These are phyloP conservation scores for Diplogasteroides magnus DNA, from an alignment of 1,140 invertebrate genomes.

Conservation along the genomic window DNA sequence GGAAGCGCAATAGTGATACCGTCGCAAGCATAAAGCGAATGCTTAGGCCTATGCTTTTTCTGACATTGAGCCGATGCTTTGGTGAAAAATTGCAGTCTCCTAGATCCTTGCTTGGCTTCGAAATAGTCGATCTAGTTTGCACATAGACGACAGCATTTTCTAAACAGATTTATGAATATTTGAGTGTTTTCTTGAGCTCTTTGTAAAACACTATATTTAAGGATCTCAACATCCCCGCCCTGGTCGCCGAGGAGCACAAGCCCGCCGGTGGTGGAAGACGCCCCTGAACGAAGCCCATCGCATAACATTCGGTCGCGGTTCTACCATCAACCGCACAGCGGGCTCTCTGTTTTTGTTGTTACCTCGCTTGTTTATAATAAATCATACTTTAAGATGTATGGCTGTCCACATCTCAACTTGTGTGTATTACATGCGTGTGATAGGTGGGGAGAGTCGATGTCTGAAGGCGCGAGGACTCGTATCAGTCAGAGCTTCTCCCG, in stretches of 20 bases:
- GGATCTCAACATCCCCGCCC: conserved; percentile 18
- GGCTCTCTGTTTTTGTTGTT: not conserved
- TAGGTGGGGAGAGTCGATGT: no score
- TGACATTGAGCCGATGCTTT: not conserved
- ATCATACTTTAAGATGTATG: not conserved
- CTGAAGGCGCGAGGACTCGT: no score
- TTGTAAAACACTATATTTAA: conserved; percentile 5
- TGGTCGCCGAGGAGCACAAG: conserved; percentile 12
- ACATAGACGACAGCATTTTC: conserved; percentile 3
- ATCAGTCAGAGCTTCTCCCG: no score
- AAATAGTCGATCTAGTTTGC: not conserved
- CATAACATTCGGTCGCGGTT: not conserved
- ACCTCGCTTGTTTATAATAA: not conserved
- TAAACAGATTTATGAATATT: conserved; percentile 7
- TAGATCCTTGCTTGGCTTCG: not conserved
- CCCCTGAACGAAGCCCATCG: not conserved
- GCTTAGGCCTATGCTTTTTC: conserved; percentile 2
- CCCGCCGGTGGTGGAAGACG: no score
- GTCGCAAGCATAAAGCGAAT: no score
- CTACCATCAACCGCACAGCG: not conserved
- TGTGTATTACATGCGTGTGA: no score
- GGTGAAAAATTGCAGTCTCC: not conserved
- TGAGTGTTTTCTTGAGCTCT: conserved; percentile 1
- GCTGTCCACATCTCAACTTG: no score
- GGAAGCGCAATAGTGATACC: no score